Evolutionary conservation across 23 tunicate genomes (phyloP), one percentile per base, ranked within the genome.

Genomic region (Trididemnum nubilum): DNA sequence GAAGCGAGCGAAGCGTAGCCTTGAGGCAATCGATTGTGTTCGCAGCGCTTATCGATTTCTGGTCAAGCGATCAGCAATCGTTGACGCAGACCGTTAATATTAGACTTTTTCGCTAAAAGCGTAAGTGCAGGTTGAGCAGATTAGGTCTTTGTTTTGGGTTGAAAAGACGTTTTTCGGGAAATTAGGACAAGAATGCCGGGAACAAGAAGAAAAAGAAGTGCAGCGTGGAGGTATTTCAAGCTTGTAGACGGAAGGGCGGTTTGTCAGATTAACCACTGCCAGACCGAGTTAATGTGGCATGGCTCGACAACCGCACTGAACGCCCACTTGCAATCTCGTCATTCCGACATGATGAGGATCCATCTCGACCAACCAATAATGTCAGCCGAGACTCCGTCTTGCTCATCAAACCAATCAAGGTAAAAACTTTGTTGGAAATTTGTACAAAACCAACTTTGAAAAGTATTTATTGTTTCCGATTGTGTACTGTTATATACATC

Each of bases 191-290:
- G 25, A 63, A 77, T 77, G 81, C 81, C 81, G 52, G 67, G 49
- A 12, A 77, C 81, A 2, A 26, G 81, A 24, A 24, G 81, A 29
- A 77, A 77, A 37, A 35, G 81, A 28, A 77, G 81, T 30, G 81
- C 81, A 3, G 81, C 81, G 9, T 77, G 81, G 81, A 77, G 29
- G 54, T 77, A 77, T 54, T 77, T 77, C 38, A 77, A 77, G 28
- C 39, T 77, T 35, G n/a, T 77, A 24, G 81, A 77, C 67, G 81
- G 81, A 26, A 52, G 40, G 31, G 81, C 81, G 7, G 51, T 77
- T 27, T 77, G 81, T 31, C 81, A 77, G 39, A 77, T 77, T 2
- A 77, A 31, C 25, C 38, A 33, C 29, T 77, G 81, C 67, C 1
- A 26, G 2, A 77, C 81, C 7, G 81, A 77, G 38, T 29, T 77